phyloP scores from a whole-genome alignment of 2,797 vertebrate genomes.

The Emys orbicularis region DNA sequence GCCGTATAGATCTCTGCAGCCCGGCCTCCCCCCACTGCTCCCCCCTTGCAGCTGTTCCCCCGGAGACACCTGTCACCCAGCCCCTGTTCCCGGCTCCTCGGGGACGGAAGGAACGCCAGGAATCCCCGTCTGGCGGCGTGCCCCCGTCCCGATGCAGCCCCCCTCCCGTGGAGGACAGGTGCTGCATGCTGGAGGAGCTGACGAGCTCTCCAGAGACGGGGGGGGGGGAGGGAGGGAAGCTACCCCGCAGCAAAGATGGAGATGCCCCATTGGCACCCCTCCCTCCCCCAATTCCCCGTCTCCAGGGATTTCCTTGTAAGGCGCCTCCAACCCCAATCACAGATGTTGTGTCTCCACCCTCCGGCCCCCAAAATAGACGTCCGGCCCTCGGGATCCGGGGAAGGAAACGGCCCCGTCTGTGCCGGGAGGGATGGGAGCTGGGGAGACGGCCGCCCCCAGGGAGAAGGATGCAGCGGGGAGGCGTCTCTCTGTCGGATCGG shows the following conservation, averaged over 20 bases:
- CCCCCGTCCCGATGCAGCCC: not conserved
- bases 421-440: not conserved
- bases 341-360: slow-evolving; percentile 40
- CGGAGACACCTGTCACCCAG: slow-evolving; percentile 2
- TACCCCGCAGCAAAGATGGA: not conserved
- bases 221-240: not conserved
- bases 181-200: slow-evolving; percentile 1
- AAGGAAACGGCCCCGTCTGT: not conserved
- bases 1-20: too few species aligned
- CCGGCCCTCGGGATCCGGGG: not conserved
- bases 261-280: not conserved
- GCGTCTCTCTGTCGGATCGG: not conserved
- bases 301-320: slow-evolving; percentile 44
- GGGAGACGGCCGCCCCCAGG: not conserved
- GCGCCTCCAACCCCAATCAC: slow-evolving; percentile 30
- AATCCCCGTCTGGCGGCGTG: not conserved
- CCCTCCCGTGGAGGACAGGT: slow-evolving; percentile 35
- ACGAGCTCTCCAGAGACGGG: slow-evolving; percentile 4
- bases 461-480: not conserved
- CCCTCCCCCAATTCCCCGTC: not conserved
- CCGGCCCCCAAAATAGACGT: slow-evolving; percentile 61
- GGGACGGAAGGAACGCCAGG: not conserved
- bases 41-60: slow-evolving; percentile 13
- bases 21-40: not conserved
- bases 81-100: not conserved